Evolutionary conservation across 2,797 vertebrate genomes (phyloP).

Genomic region (Darevskia nairensis): DNA sequence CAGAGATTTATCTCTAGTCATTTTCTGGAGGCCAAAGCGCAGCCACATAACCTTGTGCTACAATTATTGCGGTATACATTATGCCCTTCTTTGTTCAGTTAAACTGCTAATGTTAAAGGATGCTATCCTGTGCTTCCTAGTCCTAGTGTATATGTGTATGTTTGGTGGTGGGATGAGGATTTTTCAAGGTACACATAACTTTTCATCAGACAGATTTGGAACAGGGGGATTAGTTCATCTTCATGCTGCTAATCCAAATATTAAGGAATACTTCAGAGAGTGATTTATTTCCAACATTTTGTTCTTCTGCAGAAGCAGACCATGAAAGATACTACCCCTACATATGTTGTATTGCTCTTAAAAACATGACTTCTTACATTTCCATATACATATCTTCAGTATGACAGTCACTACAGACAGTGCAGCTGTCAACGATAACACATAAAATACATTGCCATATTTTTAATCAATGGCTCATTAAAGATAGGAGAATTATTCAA

Average conservation of each 20-base stretch:
- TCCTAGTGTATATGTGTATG: too few relatives aligned
- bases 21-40: constrained; percentile 63
- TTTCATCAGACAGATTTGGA: neutral
- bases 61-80: constrained; percentile 65
- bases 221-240: neutral
- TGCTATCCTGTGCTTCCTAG: neutral
- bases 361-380: neutral
- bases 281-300: neutral
- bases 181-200: neutral
- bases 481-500: neutral
- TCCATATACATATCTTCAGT: constrained; percentile 7
- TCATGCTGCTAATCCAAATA: neutral
- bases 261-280: neutral
- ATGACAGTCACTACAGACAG: neutral
- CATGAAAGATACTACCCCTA: neutral
- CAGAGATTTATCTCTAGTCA: constrained; percentile 60
- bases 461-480: constrained; percentile 16
- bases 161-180: neutral
- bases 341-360: neutral
- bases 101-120: neutral
- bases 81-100: neutral
- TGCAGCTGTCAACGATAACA: constrained; percentile 17
- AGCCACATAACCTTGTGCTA: constrained; percentile 49
- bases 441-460: constrained; percentile 1
- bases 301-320: neutral